Evolutionary conservation across 2,113 vertebrate species (phyloP).

Genomic region (Pogonocichla stellata): DNA sequence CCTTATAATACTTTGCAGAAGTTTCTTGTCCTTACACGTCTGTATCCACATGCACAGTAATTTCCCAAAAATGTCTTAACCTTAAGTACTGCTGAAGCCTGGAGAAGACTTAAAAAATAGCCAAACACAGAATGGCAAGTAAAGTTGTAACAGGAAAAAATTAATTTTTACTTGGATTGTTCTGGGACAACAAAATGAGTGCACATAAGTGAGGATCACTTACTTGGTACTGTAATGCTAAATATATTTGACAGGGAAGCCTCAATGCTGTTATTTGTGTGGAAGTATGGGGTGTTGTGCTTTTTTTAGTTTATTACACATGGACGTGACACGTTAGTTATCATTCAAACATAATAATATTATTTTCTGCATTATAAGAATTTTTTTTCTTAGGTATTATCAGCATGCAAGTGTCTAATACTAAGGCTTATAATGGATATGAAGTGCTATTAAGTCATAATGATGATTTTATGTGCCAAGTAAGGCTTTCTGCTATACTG

Average conservation of each 20-base stretch:
- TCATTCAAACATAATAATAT: background rate
- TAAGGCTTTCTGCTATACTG: background rate
- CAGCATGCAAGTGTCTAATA: background rate
- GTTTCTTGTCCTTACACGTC: constrained; percentile 23
- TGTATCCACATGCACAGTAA: background rate
- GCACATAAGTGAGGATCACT: background rate
- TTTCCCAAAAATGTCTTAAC: background rate
- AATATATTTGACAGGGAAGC: background rate
- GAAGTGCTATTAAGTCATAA: background rate
- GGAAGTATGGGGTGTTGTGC: background rate
- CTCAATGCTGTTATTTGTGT: background rate
- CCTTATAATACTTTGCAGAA: constrained; percentile 35
- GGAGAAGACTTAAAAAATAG: background rate
- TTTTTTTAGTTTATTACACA: background rate
- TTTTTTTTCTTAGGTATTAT: background rate
- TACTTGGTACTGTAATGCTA: background rate
- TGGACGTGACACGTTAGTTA: background rate
- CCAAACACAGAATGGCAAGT: background rate
- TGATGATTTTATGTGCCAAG: background rate
- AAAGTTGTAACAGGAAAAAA: constrained; percentile 13
- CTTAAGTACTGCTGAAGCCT: constrained; percentile 1
- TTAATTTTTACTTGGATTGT: background rate
- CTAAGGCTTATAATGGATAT: background rate
- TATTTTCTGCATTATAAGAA: background rate
- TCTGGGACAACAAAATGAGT: background rate